These are phyloP conservation scores for Drosophila seguyi DNA, from an alignment of 1,140 invertebrate genomes.

Conservation along the genomic window DNA sequence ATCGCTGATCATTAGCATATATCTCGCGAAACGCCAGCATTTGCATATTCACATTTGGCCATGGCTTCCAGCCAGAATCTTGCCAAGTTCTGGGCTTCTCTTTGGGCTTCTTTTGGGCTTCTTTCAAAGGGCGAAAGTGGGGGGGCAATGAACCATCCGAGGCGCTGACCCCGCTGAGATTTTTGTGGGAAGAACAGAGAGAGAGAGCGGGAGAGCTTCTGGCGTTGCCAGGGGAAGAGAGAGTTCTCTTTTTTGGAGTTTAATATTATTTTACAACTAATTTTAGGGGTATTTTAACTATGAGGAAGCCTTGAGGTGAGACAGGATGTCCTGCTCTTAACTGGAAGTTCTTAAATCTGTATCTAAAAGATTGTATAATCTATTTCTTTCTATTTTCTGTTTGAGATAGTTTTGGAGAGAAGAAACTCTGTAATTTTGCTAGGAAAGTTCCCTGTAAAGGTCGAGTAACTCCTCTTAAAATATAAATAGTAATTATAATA, in stretches of 20 bases:
- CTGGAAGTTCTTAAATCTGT: not conserved
- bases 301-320: too few relatives aligned
- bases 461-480: too few relatives aligned
- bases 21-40: slow-evolving; percentile 45
- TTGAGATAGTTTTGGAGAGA: not conserved
- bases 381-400: not conserved
- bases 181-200: not conserved
- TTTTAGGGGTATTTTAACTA: not conserved
- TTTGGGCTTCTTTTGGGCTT: not conserved
- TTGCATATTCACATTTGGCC: slow-evolving; percentile 69
- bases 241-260: too few relatives aligned
- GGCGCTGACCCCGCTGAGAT: slow-evolving; percentile 18
- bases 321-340: too few relatives aligned
- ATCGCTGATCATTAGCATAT: slow-evolving; percentile 52
- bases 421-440: not conserved
- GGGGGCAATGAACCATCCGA: slow-evolving; percentile 48
- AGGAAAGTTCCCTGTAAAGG: too few relatives aligned
- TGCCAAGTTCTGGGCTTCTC: not conserved
- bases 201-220: too few relatives aligned
- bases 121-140: slow-evolving; percentile 73
- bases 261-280: not conserved
- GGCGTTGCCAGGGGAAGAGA: slow-evolving; percentile 1
- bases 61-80: not conserved
- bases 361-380: not conserved
- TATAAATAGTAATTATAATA: too few relatives aligned